phyloP scores from a whole-genome alignment of 2,888 invertebrate species.

The Sphecodes monilicornis region DNA sequence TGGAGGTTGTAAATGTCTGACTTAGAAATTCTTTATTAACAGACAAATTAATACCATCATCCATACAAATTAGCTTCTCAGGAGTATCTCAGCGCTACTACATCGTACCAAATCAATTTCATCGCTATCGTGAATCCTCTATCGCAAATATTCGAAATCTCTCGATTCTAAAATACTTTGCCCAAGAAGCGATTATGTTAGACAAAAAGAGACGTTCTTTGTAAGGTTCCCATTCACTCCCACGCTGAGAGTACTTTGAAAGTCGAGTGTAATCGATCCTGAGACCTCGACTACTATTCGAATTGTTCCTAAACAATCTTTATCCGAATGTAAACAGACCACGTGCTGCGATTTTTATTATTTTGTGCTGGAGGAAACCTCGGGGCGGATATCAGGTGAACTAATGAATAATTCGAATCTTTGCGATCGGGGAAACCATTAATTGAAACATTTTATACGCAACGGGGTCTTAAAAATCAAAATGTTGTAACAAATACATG shows the following conservation, averaged over 20 bases:
- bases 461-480: background rate
- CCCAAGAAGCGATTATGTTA: constrained; percentile 44
- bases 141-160: constrained; percentile 11
- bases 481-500: too few species aligned
- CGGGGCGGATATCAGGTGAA: background rate
- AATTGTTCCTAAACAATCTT: background rate
- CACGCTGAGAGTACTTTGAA: constrained; percentile 35
- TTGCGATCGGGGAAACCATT: background rate
- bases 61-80: constrained; percentile 69
- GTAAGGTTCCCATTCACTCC: constrained; percentile 30
- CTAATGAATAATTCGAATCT: background rate
- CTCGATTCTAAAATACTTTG: constrained; percentile 46
- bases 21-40: constrained; percentile 81
- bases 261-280: constrained; percentile 26
- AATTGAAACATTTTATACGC: background rate
- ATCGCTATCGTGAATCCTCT: constrained; percentile 18
- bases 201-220: constrained; percentile 39
- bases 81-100: constrained; percentile 50
- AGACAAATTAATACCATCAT: constrained; percentile 75
- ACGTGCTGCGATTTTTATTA: background rate
- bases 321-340: background rate
- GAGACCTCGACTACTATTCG: background rate
- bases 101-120: constrained; percentile 38
- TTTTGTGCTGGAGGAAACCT: constrained; percentile 21
- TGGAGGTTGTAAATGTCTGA: constrained; percentile 58